Base-by-base conservation (phyloP, 2,888 invertebrate species). In the Scaptomyza cyrtandrae region DNA sequence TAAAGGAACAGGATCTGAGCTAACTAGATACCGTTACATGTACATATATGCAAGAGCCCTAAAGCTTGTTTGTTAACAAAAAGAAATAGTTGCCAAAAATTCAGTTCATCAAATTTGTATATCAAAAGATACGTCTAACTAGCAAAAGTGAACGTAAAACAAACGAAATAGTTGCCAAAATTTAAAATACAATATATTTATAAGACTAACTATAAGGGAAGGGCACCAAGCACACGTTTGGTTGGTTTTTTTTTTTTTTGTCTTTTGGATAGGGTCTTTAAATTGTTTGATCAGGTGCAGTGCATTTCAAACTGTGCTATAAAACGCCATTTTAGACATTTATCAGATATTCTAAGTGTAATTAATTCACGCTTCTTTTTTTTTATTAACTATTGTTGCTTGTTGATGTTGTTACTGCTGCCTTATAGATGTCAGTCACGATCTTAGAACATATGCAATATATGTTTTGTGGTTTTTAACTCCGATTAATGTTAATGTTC, bases 1-100 rank as follows among this genome's bases (percentile, higher is more conserved):
- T 41, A 24, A 45, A 45, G 16, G 37, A 33, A 39, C 11, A 50
- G 53, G 46, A 56, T 58, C 62, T 66, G 74, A 68, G 74, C 68
- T 60, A 57, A 50, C 16, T 24, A 29, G 13, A 44, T 43, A 55
- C 31, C 19, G n/a, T 37, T 29, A 50, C 43, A 37, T 7, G n/a
- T n/a, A n/a, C n/a, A 37, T 37, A 37, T n/a, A 54, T 54, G 54
- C 43, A 11, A 19, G n/a, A 31, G 31, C 10, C n/a, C 31, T n/a
- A 31, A 19, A 24, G 19, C 24, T n/a, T 33, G 33, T 31, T 55
- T 33, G n/a, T 33, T 7, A 9, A 3, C 3, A 16, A 27, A 13
- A 5, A 13, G 27, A 49, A 33, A 16, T 49, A n/a, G n/a, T 46
- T 13, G 33, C 29, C 6, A 33, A 41, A 27, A 39, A 6, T 29